A percentile compares a stretch with the other conserved stretches of the same genome.
Conservation (phyloP, 2,888 invertebrate genomes). For the Creontiades dilutus region DNA sequence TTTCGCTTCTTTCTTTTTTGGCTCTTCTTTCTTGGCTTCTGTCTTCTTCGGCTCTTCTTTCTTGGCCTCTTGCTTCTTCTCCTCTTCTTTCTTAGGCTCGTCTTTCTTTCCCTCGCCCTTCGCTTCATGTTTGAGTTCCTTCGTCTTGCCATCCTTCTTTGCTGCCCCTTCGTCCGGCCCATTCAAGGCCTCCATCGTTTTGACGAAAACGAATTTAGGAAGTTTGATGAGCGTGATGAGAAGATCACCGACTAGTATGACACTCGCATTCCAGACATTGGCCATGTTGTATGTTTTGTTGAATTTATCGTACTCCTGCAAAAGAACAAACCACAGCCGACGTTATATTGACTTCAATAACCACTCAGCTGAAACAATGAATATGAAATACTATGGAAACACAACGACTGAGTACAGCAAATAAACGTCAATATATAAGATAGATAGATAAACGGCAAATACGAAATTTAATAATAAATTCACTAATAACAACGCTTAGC, state of each 20-base stretch:
- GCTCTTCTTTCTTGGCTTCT: neutral
- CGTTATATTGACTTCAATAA: too few species aligned
- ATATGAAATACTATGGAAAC: too few species aligned
- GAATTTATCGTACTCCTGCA: conserved; percentile 47
- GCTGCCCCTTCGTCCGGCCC: neutral
- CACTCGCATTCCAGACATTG: conserved; percentile 57
- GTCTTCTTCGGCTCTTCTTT: conserved; percentile 5
- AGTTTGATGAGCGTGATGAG: conserved; percentile 24
- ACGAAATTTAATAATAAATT: too few species aligned
- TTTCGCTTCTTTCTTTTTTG: neutral
- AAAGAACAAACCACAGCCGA: neutral
- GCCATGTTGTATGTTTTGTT: conserved; percentile 51
- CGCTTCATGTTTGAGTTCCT: neutral
- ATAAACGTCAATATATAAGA: too few species aligned
- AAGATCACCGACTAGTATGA: conserved; percentile 5
- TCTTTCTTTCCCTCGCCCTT: neutral
- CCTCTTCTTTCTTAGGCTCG: neutral
- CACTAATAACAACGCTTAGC: too few species aligned
- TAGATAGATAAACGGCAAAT: too few species aligned
- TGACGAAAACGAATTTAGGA: neutral
- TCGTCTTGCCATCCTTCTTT: neutral
- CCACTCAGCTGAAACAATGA: too few species aligned
- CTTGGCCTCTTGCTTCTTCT: neutral
- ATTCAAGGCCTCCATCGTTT: conserved; percentile 23
- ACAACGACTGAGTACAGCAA: too few species aligned